Conservation (phyloP, 2,888 invertebrate genomes). For the Nemotelus nigrinus region DNA sequence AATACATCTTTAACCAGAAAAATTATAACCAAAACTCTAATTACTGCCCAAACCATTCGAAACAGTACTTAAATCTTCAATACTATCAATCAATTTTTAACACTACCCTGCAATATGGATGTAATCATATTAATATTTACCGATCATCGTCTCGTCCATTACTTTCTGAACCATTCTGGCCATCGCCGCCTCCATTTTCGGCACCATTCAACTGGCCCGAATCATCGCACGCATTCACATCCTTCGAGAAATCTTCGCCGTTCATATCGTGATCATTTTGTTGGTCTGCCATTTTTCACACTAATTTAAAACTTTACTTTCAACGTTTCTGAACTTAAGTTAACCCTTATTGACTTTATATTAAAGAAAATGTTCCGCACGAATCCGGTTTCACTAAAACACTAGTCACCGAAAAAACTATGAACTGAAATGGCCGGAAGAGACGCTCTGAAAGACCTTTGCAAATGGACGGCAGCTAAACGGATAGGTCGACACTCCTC, state of each 20-base stretch:
- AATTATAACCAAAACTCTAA: too few relatives aligned
- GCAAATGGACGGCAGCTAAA: constrained; percentile 36
- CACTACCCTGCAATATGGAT: too few relatives aligned
- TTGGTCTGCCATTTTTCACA: constrained; percentile 67
- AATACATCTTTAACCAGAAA: too few relatives aligned
- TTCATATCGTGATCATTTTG: constrained; percentile 76
- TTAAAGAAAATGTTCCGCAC: constrained; percentile 23
- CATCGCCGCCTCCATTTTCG: constrained; percentile 62
- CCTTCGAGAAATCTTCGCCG: constrained; percentile 83
- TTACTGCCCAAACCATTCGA: too few relatives aligned
- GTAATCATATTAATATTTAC: constrained; percentile 64
- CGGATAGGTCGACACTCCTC: constrained; percentile 23
- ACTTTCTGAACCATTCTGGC: constrained; percentile 70
- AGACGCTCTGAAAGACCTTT: constrained; percentile 56
- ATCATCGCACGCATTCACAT: constrained; percentile 74
- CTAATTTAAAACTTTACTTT: neutral
- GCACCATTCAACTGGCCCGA: constrained; percentile 69
- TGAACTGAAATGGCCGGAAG: constrained; percentile 60
- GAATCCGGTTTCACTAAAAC: constrained; percentile 40
- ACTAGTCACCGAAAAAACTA: constrained; percentile 29
- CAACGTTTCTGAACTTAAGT: neutral
- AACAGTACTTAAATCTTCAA: too few relatives aligned
- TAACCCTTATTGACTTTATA: constrained; percentile 21
- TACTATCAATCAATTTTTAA: too few relatives aligned
- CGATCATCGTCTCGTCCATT: constrained; percentile 81